phyloP scores from a whole-genome alignment of 2,113 vertebrate species.

The Geothlypis trichas region DNA sequence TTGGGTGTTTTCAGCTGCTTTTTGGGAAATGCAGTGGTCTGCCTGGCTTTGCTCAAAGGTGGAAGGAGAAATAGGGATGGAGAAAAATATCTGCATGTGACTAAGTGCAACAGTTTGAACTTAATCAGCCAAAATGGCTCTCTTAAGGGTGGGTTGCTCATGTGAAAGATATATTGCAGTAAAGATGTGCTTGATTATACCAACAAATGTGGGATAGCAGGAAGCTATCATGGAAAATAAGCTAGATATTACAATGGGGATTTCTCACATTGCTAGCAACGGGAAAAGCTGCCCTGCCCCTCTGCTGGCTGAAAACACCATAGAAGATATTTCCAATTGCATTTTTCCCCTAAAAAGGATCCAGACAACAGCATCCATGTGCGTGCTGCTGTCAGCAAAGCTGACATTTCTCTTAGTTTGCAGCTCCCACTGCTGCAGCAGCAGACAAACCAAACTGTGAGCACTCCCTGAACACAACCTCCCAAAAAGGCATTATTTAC shows the following conservation, averaged over 20 bases:
- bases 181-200: background rate
- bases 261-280: background rate
- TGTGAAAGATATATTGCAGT: background rate
- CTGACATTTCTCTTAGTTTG: background rate
- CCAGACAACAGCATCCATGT: background rate
- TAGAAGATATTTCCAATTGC: background rate
- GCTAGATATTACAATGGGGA: background rate
- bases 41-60: constrained; percentile 4
- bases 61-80: background rate
- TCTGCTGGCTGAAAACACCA: background rate
- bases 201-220: background rate
- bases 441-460: background rate
- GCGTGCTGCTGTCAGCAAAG: background rate
- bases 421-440: background rate
- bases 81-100: background rate
- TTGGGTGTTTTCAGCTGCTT: background rate
- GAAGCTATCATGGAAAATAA: background rate
- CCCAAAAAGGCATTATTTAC: background rate
- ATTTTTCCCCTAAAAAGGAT: background rate
- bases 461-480: background rate
- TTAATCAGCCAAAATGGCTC: background rate
- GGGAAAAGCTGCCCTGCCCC: background rate
- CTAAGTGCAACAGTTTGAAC: background rate
- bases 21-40: background rate
- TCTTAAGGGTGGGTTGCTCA: background rate